These are phyloP conservation scores for Acrocera orbiculus DNA, from an alignment of 2,888 invertebrate species.

Conservation along the genomic window DNA sequence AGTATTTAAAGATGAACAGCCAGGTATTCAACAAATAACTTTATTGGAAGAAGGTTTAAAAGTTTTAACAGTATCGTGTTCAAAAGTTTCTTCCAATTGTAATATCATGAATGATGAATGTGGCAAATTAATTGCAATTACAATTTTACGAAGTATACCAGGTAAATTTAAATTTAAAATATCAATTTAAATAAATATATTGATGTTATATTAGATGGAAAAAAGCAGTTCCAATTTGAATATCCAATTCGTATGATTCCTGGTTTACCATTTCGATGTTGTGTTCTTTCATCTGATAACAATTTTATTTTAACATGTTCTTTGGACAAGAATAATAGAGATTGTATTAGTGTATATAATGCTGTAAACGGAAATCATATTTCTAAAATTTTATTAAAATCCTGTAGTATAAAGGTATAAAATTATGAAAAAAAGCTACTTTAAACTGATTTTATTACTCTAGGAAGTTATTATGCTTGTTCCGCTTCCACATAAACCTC, in stretches of 20 bases:
- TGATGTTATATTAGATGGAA: conserved; percentile 42
- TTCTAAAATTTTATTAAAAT: conserved; percentile 33
- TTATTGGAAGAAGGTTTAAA: conserved; percentile 30
- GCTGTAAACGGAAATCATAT: conserved; percentile 54
- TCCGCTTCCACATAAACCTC: conserved; percentile 67
- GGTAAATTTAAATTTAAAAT: conserved; percentile 32
- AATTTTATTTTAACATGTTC: conserved; percentile 60
- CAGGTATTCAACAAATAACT: conserved; percentile 30
- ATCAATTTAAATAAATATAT: background rate
- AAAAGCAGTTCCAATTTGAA: conserved; percentile 61
- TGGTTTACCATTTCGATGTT: conserved; percentile 52
- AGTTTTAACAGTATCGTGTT: conserved; percentile 28
- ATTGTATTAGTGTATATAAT: conserved; percentile 68
- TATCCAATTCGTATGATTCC: conserved; percentile 57
- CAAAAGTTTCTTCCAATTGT: too few relatives aligned
- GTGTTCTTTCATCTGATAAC: conserved; percentile 68
- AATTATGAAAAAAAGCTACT: background rate
- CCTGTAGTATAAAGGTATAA: conserved; percentile 38
- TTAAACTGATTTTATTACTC: background rate
- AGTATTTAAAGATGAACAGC: conserved; percentile 57
- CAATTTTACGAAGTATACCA: conserved; percentile 53
- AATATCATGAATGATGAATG: too few relatives aligned
- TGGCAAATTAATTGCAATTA: conserved; percentile 42
- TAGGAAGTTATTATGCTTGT: conserved; percentile 54
- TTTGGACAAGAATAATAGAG: conserved; percentile 63